phyloP scores from a whole-genome alignment of 2,888 invertebrate genomes.

The Creontiades dilutus region DNA sequence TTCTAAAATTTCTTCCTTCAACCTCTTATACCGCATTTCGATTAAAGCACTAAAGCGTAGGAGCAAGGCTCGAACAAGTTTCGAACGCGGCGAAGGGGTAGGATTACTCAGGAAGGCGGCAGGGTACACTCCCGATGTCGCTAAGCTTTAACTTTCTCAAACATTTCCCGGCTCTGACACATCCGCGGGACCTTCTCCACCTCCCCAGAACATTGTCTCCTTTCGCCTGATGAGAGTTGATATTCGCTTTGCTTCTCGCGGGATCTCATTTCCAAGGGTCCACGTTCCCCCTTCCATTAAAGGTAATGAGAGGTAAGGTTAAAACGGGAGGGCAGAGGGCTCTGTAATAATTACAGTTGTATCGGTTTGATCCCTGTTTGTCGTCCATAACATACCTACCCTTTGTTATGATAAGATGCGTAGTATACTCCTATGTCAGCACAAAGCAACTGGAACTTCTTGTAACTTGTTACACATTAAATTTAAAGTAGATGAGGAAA shows the following conservation, averaged over 20 bases:
- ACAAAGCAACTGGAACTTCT: no score
- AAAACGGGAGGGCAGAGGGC: neutral
- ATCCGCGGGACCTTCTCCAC: neutral
- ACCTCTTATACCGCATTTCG: no score
- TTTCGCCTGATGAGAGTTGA: conserved; percentile 44
- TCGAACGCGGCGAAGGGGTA: neutral
- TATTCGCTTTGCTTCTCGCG: conserved; percentile 40
- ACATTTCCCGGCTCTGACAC: neutral
- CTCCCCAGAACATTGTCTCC: neutral
- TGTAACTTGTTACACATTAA: no score
- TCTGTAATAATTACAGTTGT: neutral
- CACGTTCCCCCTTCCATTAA: neutral
- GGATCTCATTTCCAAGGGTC: conserved; percentile 44
- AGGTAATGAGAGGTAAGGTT: neutral
- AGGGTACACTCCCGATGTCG: conserved; percentile 3
- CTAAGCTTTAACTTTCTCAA: conserved; percentile 25
- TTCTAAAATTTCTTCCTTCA: no score
- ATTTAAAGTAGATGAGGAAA: no score
- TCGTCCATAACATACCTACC: neutral
- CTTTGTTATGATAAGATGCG: neutral
- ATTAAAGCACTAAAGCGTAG: no score
- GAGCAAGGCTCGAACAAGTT: neutral
- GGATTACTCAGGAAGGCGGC: neutral
- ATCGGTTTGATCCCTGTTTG: neutral
- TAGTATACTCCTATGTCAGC: no score